Evolutionary conservation across 2,113 vertebrate genomes (phyloP).

Genomic region (Tupaia chinensis): DNA sequence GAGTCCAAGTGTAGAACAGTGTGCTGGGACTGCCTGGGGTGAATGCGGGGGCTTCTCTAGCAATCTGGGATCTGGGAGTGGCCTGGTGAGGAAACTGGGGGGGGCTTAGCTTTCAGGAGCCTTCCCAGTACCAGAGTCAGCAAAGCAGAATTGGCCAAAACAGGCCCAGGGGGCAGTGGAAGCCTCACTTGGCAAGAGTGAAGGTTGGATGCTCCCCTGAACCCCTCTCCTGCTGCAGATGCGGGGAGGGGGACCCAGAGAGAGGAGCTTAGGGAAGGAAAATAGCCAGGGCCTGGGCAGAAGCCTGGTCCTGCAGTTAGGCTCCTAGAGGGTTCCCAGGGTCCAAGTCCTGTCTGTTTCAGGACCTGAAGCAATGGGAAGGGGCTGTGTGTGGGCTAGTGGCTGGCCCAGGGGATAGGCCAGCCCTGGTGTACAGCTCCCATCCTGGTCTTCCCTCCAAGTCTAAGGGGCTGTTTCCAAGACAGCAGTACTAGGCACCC

Average conservation of each 20-base stretch:
- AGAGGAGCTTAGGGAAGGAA: no score
- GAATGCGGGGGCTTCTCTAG: neutral
- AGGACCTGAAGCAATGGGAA: neutral
- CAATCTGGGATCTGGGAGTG: neutral
- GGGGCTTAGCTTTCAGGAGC: neutral
- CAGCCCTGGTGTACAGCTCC: neutral
- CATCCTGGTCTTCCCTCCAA: neutral
- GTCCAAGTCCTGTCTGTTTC: no score
- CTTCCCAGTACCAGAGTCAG: neutral
- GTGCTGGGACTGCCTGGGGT: no score
- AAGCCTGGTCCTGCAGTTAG: neutral
- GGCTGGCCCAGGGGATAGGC: neutral
- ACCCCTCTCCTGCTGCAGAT: neutral
- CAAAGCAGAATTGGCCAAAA: neutral
- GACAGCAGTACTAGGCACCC: neutral
- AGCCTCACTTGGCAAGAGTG: neutral
- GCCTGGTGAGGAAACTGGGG: neutral
- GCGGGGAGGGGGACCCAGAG: fast-evolving
- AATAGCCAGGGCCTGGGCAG: neutral
- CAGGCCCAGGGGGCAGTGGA: neutral
- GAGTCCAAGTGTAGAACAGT: neutral
- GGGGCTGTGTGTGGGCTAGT: neutral
- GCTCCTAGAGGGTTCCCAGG: neutral
- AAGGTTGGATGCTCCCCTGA: neutral
- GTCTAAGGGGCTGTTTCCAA: neutral